These are phyloP conservation scores for Gastrophryne carolinensis DNA, from an alignment of 2,797 vertebrate species.

Conservation along the genomic window DNA sequence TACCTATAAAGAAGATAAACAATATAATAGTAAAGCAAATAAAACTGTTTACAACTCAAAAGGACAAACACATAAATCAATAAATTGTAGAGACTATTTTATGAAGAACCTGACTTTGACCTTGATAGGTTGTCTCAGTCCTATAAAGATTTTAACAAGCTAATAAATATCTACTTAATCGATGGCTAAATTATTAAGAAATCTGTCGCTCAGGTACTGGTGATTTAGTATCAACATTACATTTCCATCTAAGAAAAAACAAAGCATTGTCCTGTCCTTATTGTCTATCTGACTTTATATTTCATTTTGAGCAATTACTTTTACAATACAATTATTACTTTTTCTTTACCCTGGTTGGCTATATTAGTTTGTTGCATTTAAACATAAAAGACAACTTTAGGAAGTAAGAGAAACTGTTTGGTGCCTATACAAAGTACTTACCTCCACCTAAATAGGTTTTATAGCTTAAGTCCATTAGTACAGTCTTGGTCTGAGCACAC, in stretches of 20 bases:
- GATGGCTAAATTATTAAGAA: constrained; percentile 49
- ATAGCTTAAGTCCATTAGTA: too few species aligned
- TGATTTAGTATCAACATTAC: constrained; percentile 48
- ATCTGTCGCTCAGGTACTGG: constrained; percentile 32
- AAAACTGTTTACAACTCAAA: constrained; percentile 37
- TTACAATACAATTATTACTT: constrained; percentile 27
- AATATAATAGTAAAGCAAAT: constrained; percentile 37
- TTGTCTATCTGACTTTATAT: constrained; percentile 35
- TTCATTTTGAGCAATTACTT: constrained; percentile 1
- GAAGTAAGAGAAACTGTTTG: too few species aligned
- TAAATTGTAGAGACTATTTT: constrained; percentile 51
- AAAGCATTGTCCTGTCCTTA: constrained; percentile 18
- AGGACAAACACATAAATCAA: constrained; percentile 46
- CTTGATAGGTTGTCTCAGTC: constrained; percentile 39
- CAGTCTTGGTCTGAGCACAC: too few species aligned
- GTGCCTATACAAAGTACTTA: too few species aligned
- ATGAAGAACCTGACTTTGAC: constrained; percentile 35
- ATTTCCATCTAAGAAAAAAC: constrained; percentile 27
- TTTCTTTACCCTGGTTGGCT: neutral
- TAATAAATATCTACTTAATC: constrained; percentile 49
- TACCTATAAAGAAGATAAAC: constrained; percentile 38
- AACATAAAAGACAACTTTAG: neutral
- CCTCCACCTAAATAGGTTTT: too few species aligned
- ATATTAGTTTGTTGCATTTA: neutral
- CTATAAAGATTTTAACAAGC: constrained; percentile 45